Base-by-base conservation (phyloP, 2,797 vertebrate species). In the Agapornis canus region DNA sequence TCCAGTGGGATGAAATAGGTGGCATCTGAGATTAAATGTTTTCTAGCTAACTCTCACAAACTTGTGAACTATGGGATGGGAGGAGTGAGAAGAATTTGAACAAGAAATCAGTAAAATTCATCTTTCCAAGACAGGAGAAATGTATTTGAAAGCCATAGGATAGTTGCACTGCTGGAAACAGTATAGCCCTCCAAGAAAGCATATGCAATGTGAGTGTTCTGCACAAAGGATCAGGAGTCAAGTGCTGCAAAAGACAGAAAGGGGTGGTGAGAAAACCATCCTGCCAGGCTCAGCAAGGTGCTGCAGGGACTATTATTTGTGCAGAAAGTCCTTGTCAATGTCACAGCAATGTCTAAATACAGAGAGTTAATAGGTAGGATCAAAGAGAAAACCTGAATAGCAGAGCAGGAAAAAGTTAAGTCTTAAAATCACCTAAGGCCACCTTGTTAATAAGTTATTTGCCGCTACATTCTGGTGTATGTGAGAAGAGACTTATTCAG, bases 391-490 rank as follows among this genome's bases (percentile, higher is more conserved):
- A 73, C 37, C 70, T 70, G 47, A 89, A 51, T 3, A 80, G 54
- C 23, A 82, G 75, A 93, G 54, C 26, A 86, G 35, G 35, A 47
- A 85, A 90, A 89, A 71, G 19, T 1, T 35, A 65, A 43, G 48
- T 64, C 57, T 92, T 69, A 84, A 89, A 95, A 92, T 78, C 66
- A 89, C 64, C 81, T 57, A 75, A 89, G 76, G 57, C 84, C 83
- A 72, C 84, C 79, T 76, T 83, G 63, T 94, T 96, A 96, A 52
- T 83, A 63, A 92, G 59, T 91, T 95, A 93, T 88, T 93, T 89
- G 59, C 69, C 83, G 32, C 43, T 93, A 79, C 27, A 17, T 71
- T 94, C 63, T 72, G 65, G 71, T 35, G 5, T 75, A 86, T 72
- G 72, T 81, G 59, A 88, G 43, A 92, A 94, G 87, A 87, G 54